Evolutionary conservation across 2,888 invertebrate genomes (phyloP).

Genomic region (Muscina levida): DNA sequence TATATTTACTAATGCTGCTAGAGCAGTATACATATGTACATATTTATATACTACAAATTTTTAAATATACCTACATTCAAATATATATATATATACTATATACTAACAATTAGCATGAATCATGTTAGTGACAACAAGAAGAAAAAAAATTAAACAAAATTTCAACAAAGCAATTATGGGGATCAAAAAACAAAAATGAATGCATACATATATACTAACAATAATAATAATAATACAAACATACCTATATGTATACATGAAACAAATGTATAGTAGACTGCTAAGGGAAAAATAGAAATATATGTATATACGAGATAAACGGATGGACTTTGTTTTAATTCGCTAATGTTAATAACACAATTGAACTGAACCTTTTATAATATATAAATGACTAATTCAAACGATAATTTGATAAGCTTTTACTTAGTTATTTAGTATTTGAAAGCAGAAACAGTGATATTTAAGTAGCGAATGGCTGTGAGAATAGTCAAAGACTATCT

Average conservation of each 20-base stretch:
- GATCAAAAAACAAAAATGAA: slow-evolving; percentile 10
- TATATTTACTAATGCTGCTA: neutral
- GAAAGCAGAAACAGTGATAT: no score
- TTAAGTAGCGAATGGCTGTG: no score
- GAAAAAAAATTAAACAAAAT: no score
- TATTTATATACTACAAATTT: neutral
- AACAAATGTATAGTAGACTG: neutral
- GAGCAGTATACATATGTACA: neutral
- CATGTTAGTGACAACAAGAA: no score
- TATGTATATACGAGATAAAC: slow-evolving; percentile 29
- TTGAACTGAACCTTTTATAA: no score
- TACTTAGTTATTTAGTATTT: no score
- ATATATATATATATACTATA: neutral
- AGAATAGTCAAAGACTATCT: no score
- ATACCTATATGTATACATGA: neutral
- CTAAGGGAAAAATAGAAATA: neutral
- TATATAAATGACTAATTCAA: no score
- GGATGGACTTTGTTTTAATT: slow-evolving; percentile 42
- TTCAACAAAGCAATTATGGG: slow-evolving; percentile 64
- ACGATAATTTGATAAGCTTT: no score
- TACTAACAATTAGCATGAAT: slow-evolving; percentile 62
- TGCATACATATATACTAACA: neutral
- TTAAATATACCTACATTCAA: neutral
- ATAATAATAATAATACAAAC: neutral
- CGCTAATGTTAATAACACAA: no score